These are phyloP conservation scores for Eubucco bourcierii DNA, from an alignment of 2,113 vertebrate species.

Conservation along the genomic window DNA sequence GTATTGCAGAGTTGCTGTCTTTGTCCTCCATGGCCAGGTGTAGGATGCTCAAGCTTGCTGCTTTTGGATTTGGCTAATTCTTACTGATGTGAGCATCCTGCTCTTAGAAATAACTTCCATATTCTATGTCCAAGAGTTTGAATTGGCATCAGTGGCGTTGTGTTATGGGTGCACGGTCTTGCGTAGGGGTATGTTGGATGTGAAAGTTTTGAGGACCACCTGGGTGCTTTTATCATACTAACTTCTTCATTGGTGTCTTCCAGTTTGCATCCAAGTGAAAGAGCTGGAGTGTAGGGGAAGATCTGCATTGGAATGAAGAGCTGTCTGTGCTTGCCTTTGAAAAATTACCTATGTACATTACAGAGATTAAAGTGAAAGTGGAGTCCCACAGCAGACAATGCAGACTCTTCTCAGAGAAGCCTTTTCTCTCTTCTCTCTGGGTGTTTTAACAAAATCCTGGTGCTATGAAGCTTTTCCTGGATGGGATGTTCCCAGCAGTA, in stretches of 20 bases:
- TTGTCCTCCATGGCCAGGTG: not conserved
- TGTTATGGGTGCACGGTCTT: not conserved
- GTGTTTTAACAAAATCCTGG: not conserved
- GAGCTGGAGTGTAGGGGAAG: not conserved
- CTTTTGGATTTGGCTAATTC: not conserved
- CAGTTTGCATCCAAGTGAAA: not conserved
- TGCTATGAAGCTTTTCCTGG: not conserved
- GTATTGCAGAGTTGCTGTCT: not conserved
- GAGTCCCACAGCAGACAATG: not conserved
- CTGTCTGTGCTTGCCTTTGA: not conserved
- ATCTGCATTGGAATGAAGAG: not conserved
- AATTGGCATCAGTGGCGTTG: not conserved
- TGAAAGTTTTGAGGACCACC: not conserved
- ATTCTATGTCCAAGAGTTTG: not conserved
- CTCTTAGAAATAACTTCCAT: not conserved
- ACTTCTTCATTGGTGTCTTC: not conserved
- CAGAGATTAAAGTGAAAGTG: not conserved
- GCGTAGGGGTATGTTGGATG: not conserved
- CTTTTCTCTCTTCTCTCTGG: not conserved
- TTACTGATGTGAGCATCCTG: not conserved
- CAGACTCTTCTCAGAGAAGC: not conserved
- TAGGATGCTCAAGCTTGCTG: not conserved
- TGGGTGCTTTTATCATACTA: not conserved
- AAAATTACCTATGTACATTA: not conserved
- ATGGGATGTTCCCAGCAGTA: not conserved